Conservation (phyloP, 2,113 vertebrate genomes). For the Nycticebus coucang region DNA sequence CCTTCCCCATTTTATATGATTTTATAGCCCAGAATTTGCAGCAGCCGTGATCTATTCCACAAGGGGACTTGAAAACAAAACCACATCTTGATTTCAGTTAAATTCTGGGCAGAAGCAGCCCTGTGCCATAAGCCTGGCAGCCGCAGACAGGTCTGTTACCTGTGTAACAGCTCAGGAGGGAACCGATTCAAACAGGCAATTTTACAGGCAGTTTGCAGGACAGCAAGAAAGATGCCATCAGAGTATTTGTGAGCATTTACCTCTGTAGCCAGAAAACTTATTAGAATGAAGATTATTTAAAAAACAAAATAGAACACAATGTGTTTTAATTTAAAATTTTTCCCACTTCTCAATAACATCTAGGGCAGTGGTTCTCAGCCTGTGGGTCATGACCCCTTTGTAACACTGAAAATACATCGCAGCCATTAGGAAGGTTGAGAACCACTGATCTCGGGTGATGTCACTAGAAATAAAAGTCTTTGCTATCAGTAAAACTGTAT, state of each 20-base stretch:
- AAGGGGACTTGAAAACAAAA: fast-evolving
- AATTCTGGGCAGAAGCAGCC: background rate
- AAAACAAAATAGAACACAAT: background rate
- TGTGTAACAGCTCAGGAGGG: background rate
- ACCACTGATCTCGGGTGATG: background rate
- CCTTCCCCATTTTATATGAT: background rate
- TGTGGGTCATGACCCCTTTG: too few species aligned
- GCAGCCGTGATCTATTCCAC: fast-evolving
- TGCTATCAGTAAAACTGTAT: background rate
- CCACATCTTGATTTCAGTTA: background rate
- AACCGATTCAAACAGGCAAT: too few species aligned
- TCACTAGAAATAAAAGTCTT: background rate
- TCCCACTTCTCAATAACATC: background rate
- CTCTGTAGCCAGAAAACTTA: background rate
- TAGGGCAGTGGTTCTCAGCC: background rate
- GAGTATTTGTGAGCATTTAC: background rate
- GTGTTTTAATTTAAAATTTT: background rate
- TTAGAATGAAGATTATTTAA: background rate
- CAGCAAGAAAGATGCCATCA: background rate
- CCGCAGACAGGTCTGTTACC: background rate
- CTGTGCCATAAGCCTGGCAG: too few species aligned
- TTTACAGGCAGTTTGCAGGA: background rate
- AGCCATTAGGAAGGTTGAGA: too few species aligned
- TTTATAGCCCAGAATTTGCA: background rate
- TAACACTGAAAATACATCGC: too few species aligned